Evolutionary conservation across 2,888 invertebrate genomes (phyloP).

Genomic region (Heteropelma amictum): DNA sequence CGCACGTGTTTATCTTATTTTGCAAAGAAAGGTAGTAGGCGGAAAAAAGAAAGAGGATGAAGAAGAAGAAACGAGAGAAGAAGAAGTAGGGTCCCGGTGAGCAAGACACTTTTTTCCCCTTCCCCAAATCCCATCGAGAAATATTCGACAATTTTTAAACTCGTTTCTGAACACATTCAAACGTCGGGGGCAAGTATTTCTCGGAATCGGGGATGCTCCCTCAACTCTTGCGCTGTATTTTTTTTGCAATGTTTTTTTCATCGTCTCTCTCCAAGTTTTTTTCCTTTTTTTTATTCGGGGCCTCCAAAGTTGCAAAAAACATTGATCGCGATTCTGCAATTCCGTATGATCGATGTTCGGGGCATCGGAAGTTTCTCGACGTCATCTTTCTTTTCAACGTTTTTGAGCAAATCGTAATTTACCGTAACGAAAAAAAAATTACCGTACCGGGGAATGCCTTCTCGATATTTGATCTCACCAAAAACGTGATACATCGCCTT

Average conservation of each 20-base stretch:
- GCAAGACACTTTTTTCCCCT: conserved; percentile 56
- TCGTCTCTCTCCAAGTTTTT: neutral
- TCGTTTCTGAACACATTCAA: conserved; percentile 73
- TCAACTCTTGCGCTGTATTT: conserved; percentile 43
- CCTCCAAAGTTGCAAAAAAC: neutral
- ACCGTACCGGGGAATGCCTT: no score
- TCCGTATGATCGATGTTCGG: neutral
- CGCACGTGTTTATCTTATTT: conserved; percentile 48
- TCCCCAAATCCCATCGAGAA: conserved; percentile 62
- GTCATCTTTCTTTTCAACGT: neutral
- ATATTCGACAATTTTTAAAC: conserved; percentile 76
- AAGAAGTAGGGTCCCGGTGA: conserved; percentile 36
- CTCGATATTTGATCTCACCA: neutral
- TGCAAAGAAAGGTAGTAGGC: conserved; percentile 49
- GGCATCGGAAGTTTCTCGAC: no score
- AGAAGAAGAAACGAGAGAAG: conserved; percentile 39
- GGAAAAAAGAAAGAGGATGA: conserved; percentile 40
- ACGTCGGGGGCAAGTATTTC: conserved; percentile 68
- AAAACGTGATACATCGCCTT: neutral
- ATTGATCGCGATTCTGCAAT: neutral
- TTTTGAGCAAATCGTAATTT: no score
- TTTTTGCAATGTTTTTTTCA: conserved; percentile 43
- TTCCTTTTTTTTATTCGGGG: conserved; percentile 23
- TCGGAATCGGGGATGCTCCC: conserved; percentile 66
- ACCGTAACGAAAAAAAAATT: no score